Evolutionary conservation across 1,140 invertebrate species (phyloP).

Genomic region (Heliconius nattereri): DNA sequence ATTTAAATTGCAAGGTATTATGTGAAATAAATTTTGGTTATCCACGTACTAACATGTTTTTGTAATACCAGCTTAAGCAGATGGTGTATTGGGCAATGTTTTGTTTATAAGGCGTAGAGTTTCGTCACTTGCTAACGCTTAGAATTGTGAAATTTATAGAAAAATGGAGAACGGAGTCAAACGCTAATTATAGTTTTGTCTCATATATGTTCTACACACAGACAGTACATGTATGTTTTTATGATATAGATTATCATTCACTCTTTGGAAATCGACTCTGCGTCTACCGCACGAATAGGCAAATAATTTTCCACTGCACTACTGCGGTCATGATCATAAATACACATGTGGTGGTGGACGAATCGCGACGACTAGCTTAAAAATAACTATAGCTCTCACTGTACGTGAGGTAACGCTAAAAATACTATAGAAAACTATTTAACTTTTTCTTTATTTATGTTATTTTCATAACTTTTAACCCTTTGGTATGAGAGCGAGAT

Average conservation of each 20-base stretch:
- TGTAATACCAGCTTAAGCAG: neutral
- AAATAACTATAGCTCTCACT: neutral
- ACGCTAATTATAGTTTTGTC: too few relatives aligned
- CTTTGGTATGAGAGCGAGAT: neutral
- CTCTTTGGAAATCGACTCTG: neutral
- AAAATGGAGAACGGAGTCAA: too few relatives aligned
- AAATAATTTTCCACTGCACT: too few relatives aligned
- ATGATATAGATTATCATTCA: neutral
- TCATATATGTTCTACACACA: too few relatives aligned
- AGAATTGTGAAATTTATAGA: too few relatives aligned
- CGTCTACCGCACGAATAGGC: neutral
- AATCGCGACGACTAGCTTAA: neutral
- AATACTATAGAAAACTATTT: constrained; percentile 4
- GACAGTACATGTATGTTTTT: too few relatives aligned
- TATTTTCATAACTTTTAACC: neutral
- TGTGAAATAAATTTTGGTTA: neutral
- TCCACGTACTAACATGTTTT: neutral
- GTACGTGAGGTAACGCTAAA: constrained; percentile 8
- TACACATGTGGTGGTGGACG: neutral
- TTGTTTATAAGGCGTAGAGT: neutral
- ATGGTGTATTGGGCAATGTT: neutral
- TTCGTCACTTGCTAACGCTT: too few relatives aligned
- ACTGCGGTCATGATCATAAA: too few relatives aligned
- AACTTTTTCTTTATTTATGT: neutral
- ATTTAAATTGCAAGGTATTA: neutral